These are phyloP conservation scores for Drosophila pseudoobscura DNA, from an alignment of 1,140 invertebrate species.

Conservation along the genomic window DNA sequence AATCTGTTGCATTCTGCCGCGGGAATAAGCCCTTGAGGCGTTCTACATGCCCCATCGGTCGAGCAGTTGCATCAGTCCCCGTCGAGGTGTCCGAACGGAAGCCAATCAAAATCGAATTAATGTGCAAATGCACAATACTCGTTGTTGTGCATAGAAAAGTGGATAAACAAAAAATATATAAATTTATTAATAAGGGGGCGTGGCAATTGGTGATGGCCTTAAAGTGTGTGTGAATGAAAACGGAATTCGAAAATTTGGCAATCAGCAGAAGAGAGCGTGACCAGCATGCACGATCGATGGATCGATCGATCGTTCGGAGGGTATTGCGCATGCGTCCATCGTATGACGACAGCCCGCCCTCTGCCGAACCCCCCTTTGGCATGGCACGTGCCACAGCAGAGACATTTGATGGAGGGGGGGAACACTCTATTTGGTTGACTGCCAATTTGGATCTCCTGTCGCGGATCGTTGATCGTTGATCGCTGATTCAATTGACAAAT, in stretches of 20 bases:
- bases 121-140: not conserved
- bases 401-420: slow-evolving; percentile 13
- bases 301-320: no score
- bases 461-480: slow-evolving; percentile 7
- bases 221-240: not conserved
- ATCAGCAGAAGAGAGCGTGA: slow-evolving; percentile 26
- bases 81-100: slow-evolving; percentile 14
- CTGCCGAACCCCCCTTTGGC: slow-evolving; percentile 9
- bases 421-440: slow-evolving; percentile 35
- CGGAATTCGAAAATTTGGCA: slow-evolving; percentile 21
- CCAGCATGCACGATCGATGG: slow-evolving; percentile 7
- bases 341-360: slow-evolving; percentile 31
- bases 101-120: not conserved
- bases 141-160: slow-evolving; percentile 1
- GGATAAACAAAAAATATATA: no score
- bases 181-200: not conserved
- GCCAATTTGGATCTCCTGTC: slow-evolving; percentile 35
- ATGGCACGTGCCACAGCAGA: slow-evolving; percentile 60
- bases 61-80: not conserved
- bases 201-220: not conserved
- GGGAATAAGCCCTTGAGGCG: not conserved
- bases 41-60: slow-evolving; percentile 1
- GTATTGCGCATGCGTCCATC: slow-evolving; percentile 40
- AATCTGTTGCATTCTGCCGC: no score
- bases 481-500: slow-evolving; percentile 31